These are phyloP conservation scores for Caenorhabditis panamensis DNA, from an alignment of 2,888 invertebrate species.

Conservation along the genomic window DNA sequence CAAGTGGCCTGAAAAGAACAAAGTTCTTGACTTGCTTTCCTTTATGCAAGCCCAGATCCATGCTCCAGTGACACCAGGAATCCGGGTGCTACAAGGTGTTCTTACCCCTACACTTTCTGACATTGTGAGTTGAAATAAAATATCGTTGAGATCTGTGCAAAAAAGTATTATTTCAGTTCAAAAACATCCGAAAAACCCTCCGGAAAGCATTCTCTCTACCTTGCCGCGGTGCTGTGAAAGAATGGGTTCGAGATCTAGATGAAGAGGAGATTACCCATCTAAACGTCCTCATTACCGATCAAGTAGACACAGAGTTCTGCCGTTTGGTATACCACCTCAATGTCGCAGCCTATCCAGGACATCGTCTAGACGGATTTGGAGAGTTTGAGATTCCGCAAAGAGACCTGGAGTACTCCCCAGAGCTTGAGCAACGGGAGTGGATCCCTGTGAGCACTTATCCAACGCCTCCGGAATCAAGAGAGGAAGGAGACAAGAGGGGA, in stretches of 20 bases:
- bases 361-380: not conserved
- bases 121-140: conserved; percentile 51
- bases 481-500: conserved; percentile 8
- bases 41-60: conserved; percentile 40
- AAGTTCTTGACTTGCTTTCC: conserved; percentile 15
- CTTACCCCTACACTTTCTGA: conserved; percentile 53
- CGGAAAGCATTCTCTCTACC: conserved; percentile 19
- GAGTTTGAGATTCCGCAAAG: too few relatives aligned
- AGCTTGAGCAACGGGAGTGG: not conserved
- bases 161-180: conserved; percentile 20
- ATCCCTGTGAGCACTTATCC: not conserved
- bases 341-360: conserved; percentile 1
- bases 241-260: conserved; percentile 24
- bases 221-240: conserved; percentile 15
- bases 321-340: conserved; percentile 27
- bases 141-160: not conserved
- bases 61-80: conserved; percentile 16
- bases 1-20: conserved; percentile 52
- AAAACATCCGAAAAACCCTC: conserved; percentile 26
- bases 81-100: conserved; percentile 64
- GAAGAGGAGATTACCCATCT: conserved; percentile 26
- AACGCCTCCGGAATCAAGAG: conserved; percentile 8
- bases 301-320: conserved; percentile 42
- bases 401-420: not conserved
- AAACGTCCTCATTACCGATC: conserved; percentile 49